Percentiles rank a stretch among this genome's conserved stretches.
These are phyloP conservation scores for Oenanthe oenanthe DNA, from an alignment of 2,113 vertebrate genomes.

Conservation along the genomic window DNA sequence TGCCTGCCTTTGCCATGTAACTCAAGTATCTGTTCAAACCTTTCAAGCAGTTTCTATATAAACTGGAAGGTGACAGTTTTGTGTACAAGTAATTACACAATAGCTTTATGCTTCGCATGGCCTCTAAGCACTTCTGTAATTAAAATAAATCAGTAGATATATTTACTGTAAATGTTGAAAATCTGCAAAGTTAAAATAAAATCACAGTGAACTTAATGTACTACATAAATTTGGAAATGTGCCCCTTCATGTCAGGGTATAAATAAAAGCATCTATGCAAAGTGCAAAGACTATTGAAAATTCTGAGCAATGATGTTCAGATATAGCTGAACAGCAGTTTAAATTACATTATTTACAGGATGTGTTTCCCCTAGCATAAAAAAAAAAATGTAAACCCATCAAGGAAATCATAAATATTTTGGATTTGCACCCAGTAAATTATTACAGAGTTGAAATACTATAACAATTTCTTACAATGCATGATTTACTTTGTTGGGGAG, in stretches of 20 bases:
- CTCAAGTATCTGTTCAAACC: not conserved
- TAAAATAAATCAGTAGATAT: not conserved
- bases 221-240: not conserved
- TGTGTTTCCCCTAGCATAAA: slow-evolving; percentile 2
- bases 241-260: not conserved
- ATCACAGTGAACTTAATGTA: not conserved
- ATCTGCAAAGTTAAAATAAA: slow-evolving; percentile 1
- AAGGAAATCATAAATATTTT: slow-evolving; percentile 55
- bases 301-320: not conserved
- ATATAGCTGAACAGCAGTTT: slow-evolving; percentile 5
- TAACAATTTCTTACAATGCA: not conserved
- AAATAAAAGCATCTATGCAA: slow-evolving; percentile 20
- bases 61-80: not conserved
- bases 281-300: slow-evolving; percentile 5
- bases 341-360: slow-evolving; percentile 56
- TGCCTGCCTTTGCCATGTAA: accelerated
- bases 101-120: not conserved
- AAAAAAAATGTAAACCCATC: slow-evolving; percentile 23
- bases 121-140: not conserved
- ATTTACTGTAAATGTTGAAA: slow-evolving; percentile 20
- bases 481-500: slow-evolving; percentile 14
- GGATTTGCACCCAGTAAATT: slow-evolving; percentile 18
- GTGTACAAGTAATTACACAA: not conserved
- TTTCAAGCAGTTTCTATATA: not conserved
- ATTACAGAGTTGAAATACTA: slow-evolving; percentile 9